A percentile compares a stretch with the other conserved stretches of the same genome.
Evolutionary conservation across 1,140 invertebrate species (phyloP).

Genomic region (Anastrepha obliqua): DNA sequence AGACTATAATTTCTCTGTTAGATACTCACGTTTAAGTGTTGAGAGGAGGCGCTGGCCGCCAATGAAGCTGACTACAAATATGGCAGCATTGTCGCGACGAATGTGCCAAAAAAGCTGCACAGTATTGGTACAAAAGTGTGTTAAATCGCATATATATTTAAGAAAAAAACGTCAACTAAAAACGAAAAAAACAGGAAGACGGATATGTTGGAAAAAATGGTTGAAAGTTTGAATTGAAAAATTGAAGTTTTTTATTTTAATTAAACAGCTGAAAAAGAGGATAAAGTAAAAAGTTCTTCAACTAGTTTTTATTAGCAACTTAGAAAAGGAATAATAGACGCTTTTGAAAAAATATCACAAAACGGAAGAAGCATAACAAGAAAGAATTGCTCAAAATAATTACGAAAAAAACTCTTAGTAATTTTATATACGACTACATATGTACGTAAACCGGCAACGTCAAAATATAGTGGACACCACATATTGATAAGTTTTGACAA

Average conservation of each 20-base stretch:
- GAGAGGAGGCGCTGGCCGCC: not conserved
- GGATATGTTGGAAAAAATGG: not conserved
- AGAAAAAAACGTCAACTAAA: not conserved
- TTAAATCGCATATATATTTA: not conserved
- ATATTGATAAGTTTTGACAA: too few species aligned
- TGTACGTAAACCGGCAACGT: too few species aligned
- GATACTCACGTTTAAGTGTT: slow-evolving; percentile 4
- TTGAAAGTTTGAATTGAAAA: too few species aligned
- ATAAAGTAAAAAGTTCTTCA: not conserved
- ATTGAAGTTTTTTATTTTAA: not conserved
- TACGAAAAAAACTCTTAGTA: too few species aligned
- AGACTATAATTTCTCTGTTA: slow-evolving; percentile 44
- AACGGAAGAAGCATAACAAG: too few species aligned
- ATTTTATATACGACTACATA: too few species aligned
- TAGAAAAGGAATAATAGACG: not conserved
- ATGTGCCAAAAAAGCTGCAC: slow-evolving; percentile 14
- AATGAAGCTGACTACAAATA: not conserved
- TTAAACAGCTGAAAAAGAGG: not conserved
- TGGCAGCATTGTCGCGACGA: not conserved
- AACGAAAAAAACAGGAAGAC: not conserved
- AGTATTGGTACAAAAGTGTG: not conserved
- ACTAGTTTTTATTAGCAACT: not conserved
- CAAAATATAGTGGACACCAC: too few species aligned
- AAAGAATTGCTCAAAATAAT: too few species aligned
- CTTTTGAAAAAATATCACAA: not conserved